Conservation (phyloP, 2,888 invertebrate genomes). For the Hesperia comma region DNA sequence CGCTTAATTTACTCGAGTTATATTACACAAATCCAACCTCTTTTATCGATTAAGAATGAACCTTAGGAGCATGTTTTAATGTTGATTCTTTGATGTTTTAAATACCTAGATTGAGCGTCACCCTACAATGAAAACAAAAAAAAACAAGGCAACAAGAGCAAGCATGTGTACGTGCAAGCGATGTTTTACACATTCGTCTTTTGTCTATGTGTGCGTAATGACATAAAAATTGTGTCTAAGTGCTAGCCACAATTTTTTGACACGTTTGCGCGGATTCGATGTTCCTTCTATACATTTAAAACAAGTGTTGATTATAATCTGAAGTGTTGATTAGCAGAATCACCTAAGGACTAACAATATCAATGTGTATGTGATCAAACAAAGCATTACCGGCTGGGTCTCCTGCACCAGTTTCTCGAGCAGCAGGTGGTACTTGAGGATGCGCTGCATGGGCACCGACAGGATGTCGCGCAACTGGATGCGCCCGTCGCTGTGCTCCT, state of each 20-base stretch:
- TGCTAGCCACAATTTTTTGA: too few relatives aligned
- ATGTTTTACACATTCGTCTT: too few relatives aligned
- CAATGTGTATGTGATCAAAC: not conserved
- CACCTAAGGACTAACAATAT: not conserved
- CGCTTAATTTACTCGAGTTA: not conserved
- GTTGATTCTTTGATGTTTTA: not conserved
- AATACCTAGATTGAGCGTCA: too few relatives aligned
- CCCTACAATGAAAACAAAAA: too few relatives aligned
- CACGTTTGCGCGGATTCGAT: too few relatives aligned
- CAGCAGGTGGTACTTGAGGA: slow-evolving; percentile 97
- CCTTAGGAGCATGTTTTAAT: not conserved
- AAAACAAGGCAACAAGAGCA: too few relatives aligned
- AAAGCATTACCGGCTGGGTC: slow-evolving; percentile 88
- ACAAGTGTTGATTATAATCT: too few relatives aligned
- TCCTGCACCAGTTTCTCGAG: slow-evolving; percentile 94
- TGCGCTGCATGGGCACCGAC: slow-evolving; percentile 99
- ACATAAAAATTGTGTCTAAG: too few relatives aligned
- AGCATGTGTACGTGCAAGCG: too few relatives aligned
- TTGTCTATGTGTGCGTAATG: too few relatives aligned
- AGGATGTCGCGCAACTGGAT: slow-evolving; percentile 97
- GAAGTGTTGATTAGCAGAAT: too few relatives aligned
- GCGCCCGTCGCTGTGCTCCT: slow-evolving; percentile 96
- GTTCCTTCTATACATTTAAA: too few relatives aligned
- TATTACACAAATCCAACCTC: not conserved
- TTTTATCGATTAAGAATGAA: not conserved